Evolutionary conservation across 2,797 vertebrate genomes (phyloP).

Genomic region (Danio albolineatus): DNA sequence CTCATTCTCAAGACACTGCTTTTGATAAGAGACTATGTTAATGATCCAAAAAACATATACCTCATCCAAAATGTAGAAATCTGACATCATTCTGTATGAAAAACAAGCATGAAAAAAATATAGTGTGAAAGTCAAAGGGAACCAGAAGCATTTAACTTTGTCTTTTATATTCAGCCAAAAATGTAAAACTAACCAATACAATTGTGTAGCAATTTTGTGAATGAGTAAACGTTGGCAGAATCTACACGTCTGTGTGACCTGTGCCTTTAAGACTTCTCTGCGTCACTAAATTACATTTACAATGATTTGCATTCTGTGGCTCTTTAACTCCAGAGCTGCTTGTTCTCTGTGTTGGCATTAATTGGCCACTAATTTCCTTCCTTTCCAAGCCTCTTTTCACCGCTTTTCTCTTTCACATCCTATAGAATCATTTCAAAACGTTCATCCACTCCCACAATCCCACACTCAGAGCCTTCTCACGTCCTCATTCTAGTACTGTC

Average conservation of each 20-base stretch:
- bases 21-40: too few relatives aligned
- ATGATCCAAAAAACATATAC: too few relatives aligned
- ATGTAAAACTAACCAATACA: too few relatives aligned
- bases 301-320: neutral
- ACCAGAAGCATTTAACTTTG: neutral
- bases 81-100: too few relatives aligned
- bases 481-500: neutral
- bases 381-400: neutral
- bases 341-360: neutral
- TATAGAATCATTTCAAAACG: neutral
- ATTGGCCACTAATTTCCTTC: constrained; percentile 6
- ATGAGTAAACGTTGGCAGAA: neutral
- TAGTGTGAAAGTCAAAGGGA: neutral
- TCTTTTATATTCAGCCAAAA: neutral
- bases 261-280: neutral
- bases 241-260: neutral
- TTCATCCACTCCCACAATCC: neutral
- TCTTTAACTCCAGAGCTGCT: neutral
- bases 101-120: too few relatives aligned
- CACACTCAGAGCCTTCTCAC: neutral
- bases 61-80: too few relatives aligned
- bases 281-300: neutral
- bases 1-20: too few relatives aligned
- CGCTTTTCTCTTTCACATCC: constrained; percentile 15
- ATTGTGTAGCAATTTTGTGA: too few relatives aligned